These are phyloP conservation scores for Heliconius eleuchia DNA, from an alignment of 1,140 invertebrate species.

Conservation along the genomic window DNA sequence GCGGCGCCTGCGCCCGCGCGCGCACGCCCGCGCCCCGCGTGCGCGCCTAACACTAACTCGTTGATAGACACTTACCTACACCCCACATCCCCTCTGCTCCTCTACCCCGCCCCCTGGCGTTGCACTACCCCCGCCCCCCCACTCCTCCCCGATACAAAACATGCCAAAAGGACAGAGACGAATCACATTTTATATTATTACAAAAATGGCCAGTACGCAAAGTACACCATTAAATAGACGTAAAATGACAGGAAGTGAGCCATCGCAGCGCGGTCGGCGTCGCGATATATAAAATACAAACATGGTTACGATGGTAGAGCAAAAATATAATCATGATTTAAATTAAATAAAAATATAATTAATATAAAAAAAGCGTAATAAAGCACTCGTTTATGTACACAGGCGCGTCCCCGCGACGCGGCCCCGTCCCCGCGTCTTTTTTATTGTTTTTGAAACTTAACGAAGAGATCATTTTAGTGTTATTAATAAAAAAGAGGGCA, in stretches of 20 bases:
- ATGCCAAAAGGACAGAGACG: slow-evolving; percentile 6
- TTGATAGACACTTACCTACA: slow-evolving; percentile 72
- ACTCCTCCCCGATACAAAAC: background rate
- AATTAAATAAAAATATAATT: slow-evolving; percentile 62
- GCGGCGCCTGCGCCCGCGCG: slow-evolving; percentile 25
- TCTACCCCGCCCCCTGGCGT: slow-evolving; percentile 8
- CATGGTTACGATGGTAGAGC: slow-evolving; percentile 44
- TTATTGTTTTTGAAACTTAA: slow-evolving; percentile 2
- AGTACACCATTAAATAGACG: background rate
- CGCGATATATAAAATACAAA: slow-evolving; percentile 7
- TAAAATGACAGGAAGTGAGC: slow-evolving; percentile 12
- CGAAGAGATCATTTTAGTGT: background rate
- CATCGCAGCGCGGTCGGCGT: slow-evolving; percentile 15
- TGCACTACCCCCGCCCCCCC: slow-evolving; percentile 1
- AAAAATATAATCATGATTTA: slow-evolving; percentile 59
- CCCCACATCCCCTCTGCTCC: slow-evolving; percentile 1
- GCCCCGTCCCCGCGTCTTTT: background rate
- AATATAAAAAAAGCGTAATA: slow-evolving; percentile 77
- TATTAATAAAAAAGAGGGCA: background rate
- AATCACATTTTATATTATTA: slow-evolving; percentile 16
- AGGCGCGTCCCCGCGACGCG: slow-evolving; percentile 31
- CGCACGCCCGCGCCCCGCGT: slow-evolving; percentile 25
- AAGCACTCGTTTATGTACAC: slow-evolving; percentile 75
- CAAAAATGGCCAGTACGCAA: slow-evolving; percentile 3
- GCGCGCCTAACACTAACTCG: slow-evolving; percentile 68